Base-by-base conservation (phyloP, 2,797 vertebrate species). In the Cottoperca gobio region DNA sequence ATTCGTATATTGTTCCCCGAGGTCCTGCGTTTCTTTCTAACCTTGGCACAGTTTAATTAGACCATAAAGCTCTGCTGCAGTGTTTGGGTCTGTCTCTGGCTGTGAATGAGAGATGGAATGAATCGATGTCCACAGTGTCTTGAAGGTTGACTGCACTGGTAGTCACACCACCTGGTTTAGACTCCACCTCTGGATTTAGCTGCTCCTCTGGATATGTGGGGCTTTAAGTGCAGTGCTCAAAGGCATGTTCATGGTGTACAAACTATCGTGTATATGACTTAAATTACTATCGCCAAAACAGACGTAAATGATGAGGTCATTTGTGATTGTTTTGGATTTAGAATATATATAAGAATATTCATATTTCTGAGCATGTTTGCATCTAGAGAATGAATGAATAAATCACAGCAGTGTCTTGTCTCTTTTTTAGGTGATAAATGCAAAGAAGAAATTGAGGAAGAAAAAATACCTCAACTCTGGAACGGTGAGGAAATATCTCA, bases 401-500 rank as follows among this genome's bases (percentile, higher is more conserved):
- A 3, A 28, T 63, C 0, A 49, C 10, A 28, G 21, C 6, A n/a
- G 9, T 35, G 48, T 50, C 31, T 42, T 69, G 1, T 76, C 45
- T 9, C 73, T 79, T 16, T 57, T 85, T 90, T 88, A 99, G 98
- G 98, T 99, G 91, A 93, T 99, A 92, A 99, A 99, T 94, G 95
- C 94, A 76, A 99, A 99, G 93, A 99, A 99, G 93, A 98, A 97
- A 93, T 96, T 91, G 50, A 99, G 96, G 93, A 99, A 98, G 96
- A 99, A 99, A 95, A 99, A 99, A 81, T 99, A 99, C 45, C 88
- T 95, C 71, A 99, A 99, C 94, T 99, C 98, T 86, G 98, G 98
- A 95, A 99, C 98, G 85, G 98, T 99, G 94, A 90, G 80, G 6
- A 48, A 50, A 33, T 45, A n/a, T 42, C 7, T 42, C 23, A 65